Percentiles rank a stretch among this genome's conserved stretches.
Evolutionary conservation across 2,113 vertebrate genomes (phyloP).

Genomic region (Cynocephalus volans): DNA sequence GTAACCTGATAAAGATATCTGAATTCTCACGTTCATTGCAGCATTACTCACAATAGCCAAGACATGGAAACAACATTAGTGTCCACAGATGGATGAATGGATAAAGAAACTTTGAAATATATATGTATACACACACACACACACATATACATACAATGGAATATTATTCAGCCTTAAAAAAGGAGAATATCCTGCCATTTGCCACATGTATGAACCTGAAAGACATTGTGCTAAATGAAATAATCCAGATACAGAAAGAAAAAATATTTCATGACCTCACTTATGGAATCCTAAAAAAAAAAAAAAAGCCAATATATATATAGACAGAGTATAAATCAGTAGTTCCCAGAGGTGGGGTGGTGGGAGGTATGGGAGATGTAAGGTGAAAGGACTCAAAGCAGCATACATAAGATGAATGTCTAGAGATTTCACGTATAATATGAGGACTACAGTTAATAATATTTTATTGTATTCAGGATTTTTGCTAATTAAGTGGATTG

Average conservation of each 20-base stretch:
- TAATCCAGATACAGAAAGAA: not conserved
- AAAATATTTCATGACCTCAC: not conserved
- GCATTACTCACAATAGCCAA: not conserved
- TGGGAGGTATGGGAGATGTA: not conserved
- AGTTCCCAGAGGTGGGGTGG: not conserved
- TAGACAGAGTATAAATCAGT: not conserved
- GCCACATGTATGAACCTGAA: not conserved
- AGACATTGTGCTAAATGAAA: not conserved
- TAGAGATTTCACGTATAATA: not conserved
- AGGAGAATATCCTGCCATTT: not conserved
- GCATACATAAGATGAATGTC: not conserved
- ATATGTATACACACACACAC: too few species aligned
- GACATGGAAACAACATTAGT: not conserved
- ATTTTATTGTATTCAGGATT: not conserved
- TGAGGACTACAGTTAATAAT: not conserved
- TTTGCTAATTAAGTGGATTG: not conserved
- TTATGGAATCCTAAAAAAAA: fast-evolving
- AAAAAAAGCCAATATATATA: not conserved
- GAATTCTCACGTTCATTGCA: not conserved
- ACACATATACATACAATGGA: not conserved
- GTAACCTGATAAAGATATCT: not conserved
- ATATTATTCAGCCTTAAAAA: not conserved
- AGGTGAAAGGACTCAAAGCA: not conserved
- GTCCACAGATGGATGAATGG: not conserved
- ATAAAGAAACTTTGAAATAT: not conserved